Conservation (phyloP, 2,113 vertebrate genomes). For the Rissa tridactyla region DNA sequence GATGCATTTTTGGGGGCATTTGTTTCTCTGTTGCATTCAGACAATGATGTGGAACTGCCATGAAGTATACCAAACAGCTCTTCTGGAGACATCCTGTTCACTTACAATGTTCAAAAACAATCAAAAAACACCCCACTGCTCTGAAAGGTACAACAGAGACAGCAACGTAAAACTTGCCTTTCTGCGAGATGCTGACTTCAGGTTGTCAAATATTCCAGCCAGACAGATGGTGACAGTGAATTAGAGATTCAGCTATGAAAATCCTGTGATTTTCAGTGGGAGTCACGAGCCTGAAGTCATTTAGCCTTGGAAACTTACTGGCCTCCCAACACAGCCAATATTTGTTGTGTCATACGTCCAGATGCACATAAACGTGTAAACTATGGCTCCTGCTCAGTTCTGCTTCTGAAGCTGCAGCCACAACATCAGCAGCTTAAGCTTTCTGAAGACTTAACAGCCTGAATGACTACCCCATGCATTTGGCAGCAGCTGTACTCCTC, state of each 20-base stretch:
- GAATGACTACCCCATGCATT: background rate
- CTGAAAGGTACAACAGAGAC: background rate
- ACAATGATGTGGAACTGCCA: background rate
- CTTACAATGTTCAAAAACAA: background rate
- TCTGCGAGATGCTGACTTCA: background rate
- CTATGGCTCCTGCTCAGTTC: background rate
- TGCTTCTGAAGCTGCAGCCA: background rate
- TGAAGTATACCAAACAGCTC: accelerated
- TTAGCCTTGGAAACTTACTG: background rate
- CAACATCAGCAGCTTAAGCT: background rate
- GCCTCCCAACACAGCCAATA: background rate
- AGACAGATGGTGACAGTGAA: background rate
- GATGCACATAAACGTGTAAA: background rate
- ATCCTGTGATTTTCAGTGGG: background rate
- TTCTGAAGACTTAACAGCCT: background rate
- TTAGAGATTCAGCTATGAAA: background rate
- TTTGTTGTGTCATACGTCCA: background rate
- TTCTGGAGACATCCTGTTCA: background rate
- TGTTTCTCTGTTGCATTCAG: background rate
- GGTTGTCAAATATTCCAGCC: background rate
- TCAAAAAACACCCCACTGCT: background rate
- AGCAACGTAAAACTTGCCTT: background rate
- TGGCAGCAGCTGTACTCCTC: background rate
- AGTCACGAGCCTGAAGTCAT: background rate
- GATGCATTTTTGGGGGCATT: background rate